Base-by-base conservation (phyloP, 2,888 invertebrate species). In the Aphodius sticticus region DNA sequence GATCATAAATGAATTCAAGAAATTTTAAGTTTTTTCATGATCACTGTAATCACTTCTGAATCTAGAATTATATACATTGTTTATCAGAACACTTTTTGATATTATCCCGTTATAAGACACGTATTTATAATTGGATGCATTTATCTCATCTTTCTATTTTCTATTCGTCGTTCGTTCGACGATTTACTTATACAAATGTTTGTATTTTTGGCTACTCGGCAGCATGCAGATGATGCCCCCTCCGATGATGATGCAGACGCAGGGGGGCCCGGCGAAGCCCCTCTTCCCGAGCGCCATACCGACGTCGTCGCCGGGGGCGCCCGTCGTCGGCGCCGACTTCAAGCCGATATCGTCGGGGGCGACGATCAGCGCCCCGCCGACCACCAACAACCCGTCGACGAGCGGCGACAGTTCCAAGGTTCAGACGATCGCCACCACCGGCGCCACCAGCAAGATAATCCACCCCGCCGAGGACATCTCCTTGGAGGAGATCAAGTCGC, bases 381-480 rank as follows among this genome's bases (percentile, higher is more conserved):
- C 94, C 37, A 90, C 89, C 69, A 89, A 88, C 80, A 87, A 87
- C 26, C 82, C 83, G 35, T 81, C 85, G 36, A 82, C 84, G 76
- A 81, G 79, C 26, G 80, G 82, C 37, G 85, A 84, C 36, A 81
- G 77, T 69, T 82, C 84, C 76, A 87, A 89, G 86, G 84, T 91
- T 88, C 84, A 91, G 89, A 91, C 94, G 7, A 95, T 96, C 77
- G 94, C 94, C 14, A 93, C 95, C n/a, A 94, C 95, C 6, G 95
- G 96, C 71, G 95, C 96, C 6, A 94, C 96, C 69, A 96, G 96
- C 86, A 95, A 95, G 90, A 98, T 98, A 79, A 93, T 98, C 84
- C 98, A 98, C 89, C 98, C 98, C 0, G 94, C 96, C 0, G 98
- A 98, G 88, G 97, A 97, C 89, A 93, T 97, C 78, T 98, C 98